Percentiles rank a stretch among this genome's conserved stretches.
Evolutionary conservation across 2,888 invertebrate species (phyloP).

Genomic region (Slavum lentiscoides): DNA sequence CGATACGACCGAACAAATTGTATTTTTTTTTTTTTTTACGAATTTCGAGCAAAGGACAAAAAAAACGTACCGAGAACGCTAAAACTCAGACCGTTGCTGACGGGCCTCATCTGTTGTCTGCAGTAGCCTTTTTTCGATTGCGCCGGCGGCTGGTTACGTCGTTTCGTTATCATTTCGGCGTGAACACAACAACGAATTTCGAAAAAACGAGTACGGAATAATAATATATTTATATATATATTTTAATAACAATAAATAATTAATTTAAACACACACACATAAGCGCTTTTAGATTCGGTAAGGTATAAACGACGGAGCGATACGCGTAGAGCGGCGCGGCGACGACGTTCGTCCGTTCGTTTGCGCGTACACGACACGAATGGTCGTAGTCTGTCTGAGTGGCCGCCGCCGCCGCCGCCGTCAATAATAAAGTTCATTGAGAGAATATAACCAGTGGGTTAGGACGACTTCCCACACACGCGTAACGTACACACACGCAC

Average conservation of each 20-base stretch:
- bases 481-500: neutral
- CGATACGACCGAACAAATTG: too few species aligned
- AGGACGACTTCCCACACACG: constrained; percentile 50
- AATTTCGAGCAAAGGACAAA: neutral
- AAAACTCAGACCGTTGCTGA: constrained; percentile 42
- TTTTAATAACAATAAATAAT: too few species aligned
- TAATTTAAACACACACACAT: too few species aligned
- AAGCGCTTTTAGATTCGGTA: too few species aligned
- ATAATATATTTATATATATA: too few species aligned
- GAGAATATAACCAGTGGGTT: constrained; percentile 46
- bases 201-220: too few species aligned
- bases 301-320: too few species aligned
- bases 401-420: constrained; percentile 39
- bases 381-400: neutral
- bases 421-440: constrained; percentile 50
- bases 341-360: constrained; percentile 21
- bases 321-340: neutral
- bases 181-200: too few species aligned
- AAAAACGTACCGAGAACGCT: constrained; percentile 48
- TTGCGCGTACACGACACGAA: constrained; percentile 45
- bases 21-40: too few species aligned
- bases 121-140: neutral
- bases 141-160: neutral
- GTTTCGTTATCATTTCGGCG: constrained; percentile 36
- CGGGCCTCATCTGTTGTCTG: constrained; percentile 2